Evolutionary conservation across 2,113 vertebrate species (phyloP).

Genomic region (Isurus oxyrinchus): DNA sequence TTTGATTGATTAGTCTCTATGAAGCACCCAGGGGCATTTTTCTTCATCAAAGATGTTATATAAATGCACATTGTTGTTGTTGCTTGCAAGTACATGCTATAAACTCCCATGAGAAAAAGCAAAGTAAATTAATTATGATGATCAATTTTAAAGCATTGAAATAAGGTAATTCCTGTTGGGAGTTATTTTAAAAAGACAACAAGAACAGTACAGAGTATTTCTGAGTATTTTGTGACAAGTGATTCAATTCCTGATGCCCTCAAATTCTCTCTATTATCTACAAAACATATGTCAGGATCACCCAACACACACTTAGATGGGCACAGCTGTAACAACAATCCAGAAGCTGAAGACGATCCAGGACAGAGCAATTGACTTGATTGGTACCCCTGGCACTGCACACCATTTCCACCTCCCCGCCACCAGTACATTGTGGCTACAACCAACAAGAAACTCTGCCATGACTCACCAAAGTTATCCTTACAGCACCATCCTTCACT

Average conservation of each 20-base stretch:
- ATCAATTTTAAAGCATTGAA: background rate
- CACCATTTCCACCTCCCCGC: too few species aligned
- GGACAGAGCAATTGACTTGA: background rate
- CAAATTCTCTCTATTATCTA: background rate
- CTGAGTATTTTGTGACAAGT: background rate
- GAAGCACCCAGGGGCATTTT: background rate
- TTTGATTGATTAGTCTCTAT: background rate
- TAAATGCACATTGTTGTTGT: background rate
- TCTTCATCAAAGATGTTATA: background rate
- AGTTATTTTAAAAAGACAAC: background rate
- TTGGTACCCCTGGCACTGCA: background rate
- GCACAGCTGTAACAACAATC: too few species aligned
- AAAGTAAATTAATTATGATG: background rate
- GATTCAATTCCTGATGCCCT: background rate
- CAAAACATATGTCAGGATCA: background rate
- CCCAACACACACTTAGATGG: background rate
- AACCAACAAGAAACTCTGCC: background rate
- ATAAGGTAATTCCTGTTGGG: background rate
- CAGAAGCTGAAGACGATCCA: background rate
- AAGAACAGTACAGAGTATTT: background rate
- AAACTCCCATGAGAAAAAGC: background rate
- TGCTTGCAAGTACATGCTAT: background rate
- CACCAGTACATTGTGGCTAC: background rate
- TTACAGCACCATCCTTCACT: background rate
- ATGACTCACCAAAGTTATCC: background rate